Conservation (phyloP, 2,113 vertebrate species). For the Artemisiospiza belli region DNA sequence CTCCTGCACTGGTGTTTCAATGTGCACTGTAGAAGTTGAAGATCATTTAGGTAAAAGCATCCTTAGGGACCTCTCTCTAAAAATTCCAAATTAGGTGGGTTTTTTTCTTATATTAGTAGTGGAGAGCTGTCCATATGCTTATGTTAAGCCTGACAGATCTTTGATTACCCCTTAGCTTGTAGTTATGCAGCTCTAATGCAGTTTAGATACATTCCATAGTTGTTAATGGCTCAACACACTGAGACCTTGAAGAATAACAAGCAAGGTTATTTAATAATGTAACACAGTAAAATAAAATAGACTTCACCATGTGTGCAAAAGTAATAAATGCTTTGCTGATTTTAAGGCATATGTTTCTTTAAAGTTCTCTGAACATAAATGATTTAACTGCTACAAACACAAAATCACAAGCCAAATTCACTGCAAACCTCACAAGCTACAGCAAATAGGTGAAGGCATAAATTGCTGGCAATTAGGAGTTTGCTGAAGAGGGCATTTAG, state of each 20-base stretch:
- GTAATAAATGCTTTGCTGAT: slow-evolving; percentile 40
- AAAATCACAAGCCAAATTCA: slow-evolving; percentile 45
- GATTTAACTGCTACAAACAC: slow-evolving; percentile 47
- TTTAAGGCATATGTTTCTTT: slow-evolving; percentile 54
- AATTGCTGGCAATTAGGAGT: slow-evolving; percentile 72
- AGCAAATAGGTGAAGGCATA: slow-evolving; percentile 66
- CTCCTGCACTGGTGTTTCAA: not conserved
- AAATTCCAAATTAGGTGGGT: slow-evolving; percentile 40
- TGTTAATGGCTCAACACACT: slow-evolving; percentile 62
- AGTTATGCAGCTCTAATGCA: slow-evolving; percentile 48
- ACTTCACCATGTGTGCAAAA: slow-evolving; percentile 41
- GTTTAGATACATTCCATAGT: slow-evolving; percentile 45
- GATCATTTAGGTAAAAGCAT: slow-evolving; percentile 50
- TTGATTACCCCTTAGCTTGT: slow-evolving; percentile 66
- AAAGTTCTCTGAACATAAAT: slow-evolving; percentile 50
- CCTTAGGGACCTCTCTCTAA: slow-evolving; percentile 31
- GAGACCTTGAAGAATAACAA: slow-evolving; percentile 70
- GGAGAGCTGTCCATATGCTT: slow-evolving; percentile 68
- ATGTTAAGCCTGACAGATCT: slow-evolving; percentile 72
- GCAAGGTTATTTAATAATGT: slow-evolving; percentile 71
- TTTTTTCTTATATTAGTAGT: slow-evolving; percentile 3
- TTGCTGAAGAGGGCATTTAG: slow-evolving; percentile 48
- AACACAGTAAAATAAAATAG: slow-evolving; percentile 45
- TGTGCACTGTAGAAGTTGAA: slow-evolving; percentile 35
- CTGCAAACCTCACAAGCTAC: slow-evolving; percentile 39